Evolutionary conservation across 1,140 invertebrate species (phyloP), one percentile per base, ranked within the genome.

Genomic region (Spodoptera litura): DNA sequence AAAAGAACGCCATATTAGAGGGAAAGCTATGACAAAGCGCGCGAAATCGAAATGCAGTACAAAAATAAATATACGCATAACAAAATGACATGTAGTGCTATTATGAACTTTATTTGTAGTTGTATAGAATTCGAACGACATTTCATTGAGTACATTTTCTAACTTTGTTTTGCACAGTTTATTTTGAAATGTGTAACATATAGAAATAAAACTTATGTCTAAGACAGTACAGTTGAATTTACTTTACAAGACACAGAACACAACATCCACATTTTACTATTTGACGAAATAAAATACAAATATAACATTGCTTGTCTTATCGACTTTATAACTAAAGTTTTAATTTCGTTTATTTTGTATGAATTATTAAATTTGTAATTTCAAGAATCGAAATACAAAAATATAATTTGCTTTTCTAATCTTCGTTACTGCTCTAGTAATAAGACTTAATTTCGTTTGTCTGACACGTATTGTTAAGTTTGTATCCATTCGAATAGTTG

Each of bases 401-500:
- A 44, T 53, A 15, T 3, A 13, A 51, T 38, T n/a, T 56, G 13
- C 8, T 2, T 4, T 0, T 64, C 2, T 3, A 0, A 20, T 11
- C 10, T 6, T 1, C 2, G 52, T 20, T 56, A 56, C 35, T 8
- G 10, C 27, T 2, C 27, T 10, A n/a, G 4, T 4, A 8, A 25
- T 52, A 53, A 53, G 49, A 20, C 53, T 52, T 4, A 68, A 0
- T 52, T 53, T 68, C 49, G 20, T 9, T 8, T 13, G 27, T 12
- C 12, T 10, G 4, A n/a, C 62, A 49, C 51, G 13, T 31, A 31
- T 44, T 44, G 6, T 44, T 8, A 44, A 44, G 38, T 44, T 44
- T 79, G 52, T 77, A 20, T 64, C 71, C 87, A 84, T 70, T 86
- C 76, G 79, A 83, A 81, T 83, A 86, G 84, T 87, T 9, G 82